Base-by-base conservation (phyloP, 2,797 vertebrate species). In the Margarornis squamiger region DNA sequence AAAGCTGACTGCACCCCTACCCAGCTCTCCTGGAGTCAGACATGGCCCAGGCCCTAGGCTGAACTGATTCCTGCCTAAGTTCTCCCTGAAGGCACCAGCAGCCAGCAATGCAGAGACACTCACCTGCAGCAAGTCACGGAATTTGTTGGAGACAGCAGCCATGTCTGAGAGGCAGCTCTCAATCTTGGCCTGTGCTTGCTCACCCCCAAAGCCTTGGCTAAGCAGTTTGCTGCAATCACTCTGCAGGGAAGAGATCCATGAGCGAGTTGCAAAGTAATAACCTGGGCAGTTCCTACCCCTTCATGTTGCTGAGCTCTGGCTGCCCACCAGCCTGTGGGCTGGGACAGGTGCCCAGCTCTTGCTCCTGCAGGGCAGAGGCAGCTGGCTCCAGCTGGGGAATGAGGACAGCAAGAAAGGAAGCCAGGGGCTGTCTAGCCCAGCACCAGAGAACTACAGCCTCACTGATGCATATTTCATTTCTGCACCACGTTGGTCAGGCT, bases 81-180 rank as follows among this genome's bases (percentile, higher is more conserved):
- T 75, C 20, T 27, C 65, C 39, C 45, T 16, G 49, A 38, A 76
- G 52, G 49, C 55, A 66, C 19, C 2, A 6, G 23, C 43, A 94
- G 73, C 26, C 70, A 18, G 19, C 5, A 75, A 67, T 17, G 51
- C 48, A 23, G 32, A 41, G 38, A 52, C 15, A 11, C 97, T 97
- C 92, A 99, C 99, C 99, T 99, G 99, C 84, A 99, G 97, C 58
- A 99, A 98, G 95, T 99, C 99, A 86, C 99, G 98, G 95, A 99
- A 99, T 95, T 99, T 99, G 97, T 97, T 97, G 67, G 99, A 99
- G 23, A 99, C 99, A 0, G 98, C 99, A 67, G 99, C 98, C 76
- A 99, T 98, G 96, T 99, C 99, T 0, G 98, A 98, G 77, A 99
- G 98, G 96, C 99, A 99, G 98, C 99, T 99, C 92, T 99, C 99